Percentiles rank a stretch among this genome's conserved stretches.
These are phyloP conservation scores for Agapornis canus DNA, from an alignment of 2,797 vertebrate genomes.

Conservation along the genomic window DNA sequence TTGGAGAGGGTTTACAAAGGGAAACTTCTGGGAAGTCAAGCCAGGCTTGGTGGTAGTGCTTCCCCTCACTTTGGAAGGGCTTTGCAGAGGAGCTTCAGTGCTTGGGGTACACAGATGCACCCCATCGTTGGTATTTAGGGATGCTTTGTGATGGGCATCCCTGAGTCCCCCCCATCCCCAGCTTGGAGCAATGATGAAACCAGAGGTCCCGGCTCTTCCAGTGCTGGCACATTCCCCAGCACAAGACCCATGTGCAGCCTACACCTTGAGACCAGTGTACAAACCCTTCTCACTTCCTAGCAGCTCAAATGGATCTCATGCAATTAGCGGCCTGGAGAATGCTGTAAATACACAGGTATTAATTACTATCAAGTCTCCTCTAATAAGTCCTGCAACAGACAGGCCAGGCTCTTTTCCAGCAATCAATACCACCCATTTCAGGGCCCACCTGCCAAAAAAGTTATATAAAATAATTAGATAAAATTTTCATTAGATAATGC, in stretches of 20 bases:
- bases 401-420: constrained; percentile 71
- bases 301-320: not conserved
- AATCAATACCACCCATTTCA: constrained; percentile 68
- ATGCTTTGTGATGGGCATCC: not conserved
- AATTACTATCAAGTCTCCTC: constrained; percentile 67
- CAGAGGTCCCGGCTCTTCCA: fast-evolving
- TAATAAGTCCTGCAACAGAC: constrained; percentile 67
- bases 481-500: constrained; percentile 73
- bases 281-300: not conserved
- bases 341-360: constrained; percentile 68
- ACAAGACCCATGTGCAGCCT: not conserved
- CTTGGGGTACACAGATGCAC: not conserved
- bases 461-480: constrained; percentile 73
- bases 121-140: not conserved
- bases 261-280: not conserved
- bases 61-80: not conserved
- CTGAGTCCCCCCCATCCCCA: fast-evolving
- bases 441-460: constrained; percentile 70
- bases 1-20: not conserved
- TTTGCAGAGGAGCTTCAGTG: not conserved
- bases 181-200: not conserved
- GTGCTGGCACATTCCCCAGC: not conserved
- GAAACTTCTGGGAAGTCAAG: constrained; percentile 16
- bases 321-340: constrained; percentile 67
- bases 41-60: not conserved